Evolutionary conservation across 2,113 vertebrate species (phyloP).

Genomic region (Coptodon bakossiorum): DNA sequence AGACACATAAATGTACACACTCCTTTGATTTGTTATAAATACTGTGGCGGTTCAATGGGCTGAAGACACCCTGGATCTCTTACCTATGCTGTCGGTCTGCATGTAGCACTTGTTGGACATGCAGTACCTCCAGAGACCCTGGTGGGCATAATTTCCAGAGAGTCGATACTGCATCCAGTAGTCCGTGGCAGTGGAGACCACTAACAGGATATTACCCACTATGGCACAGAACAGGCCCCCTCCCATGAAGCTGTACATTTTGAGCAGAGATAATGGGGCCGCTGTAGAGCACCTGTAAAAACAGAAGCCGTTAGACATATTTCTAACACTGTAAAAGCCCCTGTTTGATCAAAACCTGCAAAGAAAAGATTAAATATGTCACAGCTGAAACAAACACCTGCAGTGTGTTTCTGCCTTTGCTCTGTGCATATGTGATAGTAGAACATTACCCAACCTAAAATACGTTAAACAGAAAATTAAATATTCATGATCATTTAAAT

Average conservation of each 20-base stretch:
- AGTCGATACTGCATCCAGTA: conserved; percentile 87
- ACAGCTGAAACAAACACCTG: background rate
- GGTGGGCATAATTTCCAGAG: conserved; percentile 79
- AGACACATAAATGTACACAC: background rate
- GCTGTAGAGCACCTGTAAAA: conserved; percentile 35
- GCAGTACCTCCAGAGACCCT: conserved; percentile 85
- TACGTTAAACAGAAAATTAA: background rate
- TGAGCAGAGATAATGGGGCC: conserved; percentile 33
- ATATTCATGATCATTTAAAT: background rate
- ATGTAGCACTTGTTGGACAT: conserved; percentile 80
- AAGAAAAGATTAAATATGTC: background rate
- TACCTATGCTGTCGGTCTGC: conserved; percentile 81
- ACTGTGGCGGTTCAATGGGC: background rate
- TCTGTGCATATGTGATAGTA: background rate
- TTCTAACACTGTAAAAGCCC: background rate
- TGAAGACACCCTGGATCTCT: conserved; percentile 1
- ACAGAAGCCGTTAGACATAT: background rate
- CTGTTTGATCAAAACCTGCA: background rate
- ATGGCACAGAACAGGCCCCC: conserved; percentile 83
- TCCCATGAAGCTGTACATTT: conserved; percentile 86
- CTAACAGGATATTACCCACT: conserved; percentile 79
- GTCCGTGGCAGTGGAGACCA: conserved; percentile 78
- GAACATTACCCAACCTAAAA: background rate
- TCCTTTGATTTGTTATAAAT: background rate
- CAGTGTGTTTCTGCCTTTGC: background rate